Percentiles rank a stretch among this genome's conserved stretches.
phyloP scores from a whole-genome alignment of 2,888 invertebrate species.

The Drosophila parthenogenetica region DNA sequence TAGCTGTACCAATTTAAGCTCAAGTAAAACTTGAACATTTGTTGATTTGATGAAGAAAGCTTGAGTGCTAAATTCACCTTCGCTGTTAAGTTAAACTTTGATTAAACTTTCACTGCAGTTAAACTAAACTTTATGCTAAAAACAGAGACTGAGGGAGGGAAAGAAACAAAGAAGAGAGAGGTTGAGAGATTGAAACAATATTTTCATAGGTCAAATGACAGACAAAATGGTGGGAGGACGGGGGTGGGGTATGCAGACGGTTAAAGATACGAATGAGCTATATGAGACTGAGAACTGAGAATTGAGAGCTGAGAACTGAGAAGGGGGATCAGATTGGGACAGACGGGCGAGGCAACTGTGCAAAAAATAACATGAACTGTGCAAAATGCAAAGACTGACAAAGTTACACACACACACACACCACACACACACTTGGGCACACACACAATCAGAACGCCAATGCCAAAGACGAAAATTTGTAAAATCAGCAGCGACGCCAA shows the following conservation, averaged over 20 bases:
- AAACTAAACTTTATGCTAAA: constrained; percentile 26
- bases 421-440: constrained; percentile 28
- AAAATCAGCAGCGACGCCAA: constrained; percentile 68
- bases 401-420: constrained; percentile 34
- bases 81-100: constrained; percentile 32
- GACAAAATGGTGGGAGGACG: constrained; percentile 49
- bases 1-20: no score
- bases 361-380: constrained; percentile 74
- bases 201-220: constrained; percentile 76
- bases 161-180: neutral
- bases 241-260: constrained; percentile 25
- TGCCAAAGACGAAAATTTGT: constrained; percentile 71
- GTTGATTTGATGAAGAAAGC: neutral
- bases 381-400: constrained; percentile 62
- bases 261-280: constrained; percentile 35
- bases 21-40: no score
- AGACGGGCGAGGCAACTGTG: constrained; percentile 72
- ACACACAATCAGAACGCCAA: constrained; percentile 53
- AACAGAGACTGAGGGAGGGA: constrained; percentile 9
- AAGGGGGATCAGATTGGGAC: constrained; percentile 51
- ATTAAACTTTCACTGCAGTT: constrained; percentile 62
- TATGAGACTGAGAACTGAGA: constrained; percentile 18
- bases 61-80: constrained; percentile 13
- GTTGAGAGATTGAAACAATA: constrained; percentile 62
- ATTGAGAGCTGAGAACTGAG: constrained; percentile 15